phyloP scores from a whole-genome alignment of 2,797 vertebrate genomes.

The Vireo griseus region DNA sequence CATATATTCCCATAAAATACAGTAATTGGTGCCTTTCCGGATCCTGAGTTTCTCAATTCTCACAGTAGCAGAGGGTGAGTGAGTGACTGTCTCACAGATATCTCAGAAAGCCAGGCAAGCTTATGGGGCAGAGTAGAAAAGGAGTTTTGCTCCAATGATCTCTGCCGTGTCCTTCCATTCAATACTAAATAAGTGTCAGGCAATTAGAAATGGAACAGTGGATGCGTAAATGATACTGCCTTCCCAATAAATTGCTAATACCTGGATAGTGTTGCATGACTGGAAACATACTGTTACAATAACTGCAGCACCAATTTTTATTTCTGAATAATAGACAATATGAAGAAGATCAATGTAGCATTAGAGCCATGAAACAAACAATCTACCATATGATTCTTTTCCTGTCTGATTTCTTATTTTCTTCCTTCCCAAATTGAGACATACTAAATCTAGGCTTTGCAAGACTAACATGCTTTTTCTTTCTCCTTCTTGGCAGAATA shows the following conservation, averaged over 20 bases:
- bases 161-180: slow-evolving; percentile 63
- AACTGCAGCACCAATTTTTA: slow-evolving; percentile 54
- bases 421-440: slow-evolving; percentile 13
- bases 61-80: neutral
- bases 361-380: slow-evolving; percentile 42
- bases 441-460: neutral
- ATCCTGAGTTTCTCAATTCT: slow-evolving; percentile 54
- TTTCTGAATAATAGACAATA: slow-evolving; percentile 52
- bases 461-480: neutral
- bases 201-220: slow-evolving; percentile 73
- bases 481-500: neutral
- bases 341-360: slow-evolving; percentile 23
- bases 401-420: slow-evolving; percentile 8
- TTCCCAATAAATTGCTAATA: slow-evolving; percentile 74
- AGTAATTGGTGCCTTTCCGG: slow-evolving; percentile 55
- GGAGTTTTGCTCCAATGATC: slow-evolving; percentile 44
- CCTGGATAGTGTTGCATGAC: slow-evolving; percentile 69
- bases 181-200: slow-evolving; percentile 70
- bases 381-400: neutral
- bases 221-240: slow-evolving; percentile 71
- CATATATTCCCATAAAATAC: slow-evolving; percentile 41
- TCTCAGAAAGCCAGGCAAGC: slow-evolving; percentile 33
- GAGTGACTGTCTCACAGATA: slow-evolving; percentile 6
- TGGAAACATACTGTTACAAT: slow-evolving; percentile 62
- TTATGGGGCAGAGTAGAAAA: slow-evolving; percentile 24